These are phyloP conservation scores for Carduelis carduelis DNA, from an alignment of 2,797 vertebrate species.

Conservation along the genomic window DNA sequence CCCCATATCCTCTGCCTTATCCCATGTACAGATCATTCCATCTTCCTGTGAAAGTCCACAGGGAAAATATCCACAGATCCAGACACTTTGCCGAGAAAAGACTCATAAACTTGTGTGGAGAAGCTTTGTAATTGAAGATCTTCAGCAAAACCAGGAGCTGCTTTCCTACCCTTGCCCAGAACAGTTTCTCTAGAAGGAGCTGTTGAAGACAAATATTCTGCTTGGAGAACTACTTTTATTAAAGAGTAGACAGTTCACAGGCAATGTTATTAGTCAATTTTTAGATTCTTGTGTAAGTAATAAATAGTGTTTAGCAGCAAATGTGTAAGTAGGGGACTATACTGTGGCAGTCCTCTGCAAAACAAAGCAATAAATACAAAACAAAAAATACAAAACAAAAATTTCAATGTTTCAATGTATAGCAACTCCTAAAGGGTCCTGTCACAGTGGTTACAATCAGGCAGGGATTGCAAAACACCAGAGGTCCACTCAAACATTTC, in stretches of 20 bases:
- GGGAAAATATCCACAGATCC: neutral
- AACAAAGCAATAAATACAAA: neutral
- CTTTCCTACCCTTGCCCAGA: neutral
- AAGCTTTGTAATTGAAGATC: neutral
- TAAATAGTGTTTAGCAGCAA: neutral
- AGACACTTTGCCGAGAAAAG: neutral
- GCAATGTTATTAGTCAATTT: neutral
- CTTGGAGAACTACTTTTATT: neutral
- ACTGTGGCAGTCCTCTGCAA: neutral
- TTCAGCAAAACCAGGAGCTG: neutral
- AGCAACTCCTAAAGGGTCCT: neutral
- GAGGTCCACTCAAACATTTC: neutral
- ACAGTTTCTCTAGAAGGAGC: neutral
- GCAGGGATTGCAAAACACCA: neutral
- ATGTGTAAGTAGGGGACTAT: neutral
- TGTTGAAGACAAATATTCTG: neutral
- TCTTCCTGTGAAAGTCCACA: neutral
- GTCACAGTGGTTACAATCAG: neutral
- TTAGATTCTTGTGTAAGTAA: neutral
- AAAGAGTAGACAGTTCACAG: neutral
- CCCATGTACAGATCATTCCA: neutral
- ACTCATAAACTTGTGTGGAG: neutral
- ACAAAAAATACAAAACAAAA: rapidly evolving
- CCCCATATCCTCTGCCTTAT: neutral
- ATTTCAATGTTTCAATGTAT: neutral